Evolutionary conservation across 2,113 vertebrate genomes (phyloP).

Genomic region (Mustelus asterias): DNA sequence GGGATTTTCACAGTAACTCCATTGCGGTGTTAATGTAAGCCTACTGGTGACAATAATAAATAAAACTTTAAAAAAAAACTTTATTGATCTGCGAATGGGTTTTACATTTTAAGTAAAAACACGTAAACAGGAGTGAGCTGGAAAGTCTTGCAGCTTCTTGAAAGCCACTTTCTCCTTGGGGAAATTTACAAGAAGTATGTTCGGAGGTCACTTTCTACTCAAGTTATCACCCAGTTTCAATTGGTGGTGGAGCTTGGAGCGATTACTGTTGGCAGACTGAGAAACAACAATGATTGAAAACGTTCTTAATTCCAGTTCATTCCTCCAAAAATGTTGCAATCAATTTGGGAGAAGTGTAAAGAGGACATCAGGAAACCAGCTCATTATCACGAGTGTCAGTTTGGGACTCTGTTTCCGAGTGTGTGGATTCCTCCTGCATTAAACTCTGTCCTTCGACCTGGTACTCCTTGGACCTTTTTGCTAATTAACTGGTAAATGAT

Average conservation of each 20-base stretch:
- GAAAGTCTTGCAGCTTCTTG: not conserved
- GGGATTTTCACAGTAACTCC: too few species aligned
- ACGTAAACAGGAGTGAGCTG: not conserved
- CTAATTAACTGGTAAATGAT: not conserved
- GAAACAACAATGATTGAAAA: not conserved
- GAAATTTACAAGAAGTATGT: not conserved
- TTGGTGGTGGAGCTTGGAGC: not conserved
- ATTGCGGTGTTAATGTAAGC: too few species aligned
- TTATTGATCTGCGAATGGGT: not conserved
- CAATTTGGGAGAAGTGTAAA: not conserved
- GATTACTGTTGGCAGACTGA: not conserved
- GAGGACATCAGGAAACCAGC: not conserved
- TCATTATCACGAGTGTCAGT: not conserved
- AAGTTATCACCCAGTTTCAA: not conserved
- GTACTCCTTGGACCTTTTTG: not conserved
- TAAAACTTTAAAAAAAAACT: too few species aligned
- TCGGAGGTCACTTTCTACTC: not conserved
- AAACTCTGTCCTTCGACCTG: not conserved
- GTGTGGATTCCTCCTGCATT: not conserved
- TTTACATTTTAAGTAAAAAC: slow-evolving; percentile 7
- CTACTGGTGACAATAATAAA: too few species aligned
- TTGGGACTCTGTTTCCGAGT: not conserved
- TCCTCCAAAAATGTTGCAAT: not conserved
- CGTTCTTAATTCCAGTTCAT: not conserved
- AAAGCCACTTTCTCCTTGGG: not conserved